Conservation (phyloP, 2,888 invertebrate genomes). For the Ctena decussata region DNA sequence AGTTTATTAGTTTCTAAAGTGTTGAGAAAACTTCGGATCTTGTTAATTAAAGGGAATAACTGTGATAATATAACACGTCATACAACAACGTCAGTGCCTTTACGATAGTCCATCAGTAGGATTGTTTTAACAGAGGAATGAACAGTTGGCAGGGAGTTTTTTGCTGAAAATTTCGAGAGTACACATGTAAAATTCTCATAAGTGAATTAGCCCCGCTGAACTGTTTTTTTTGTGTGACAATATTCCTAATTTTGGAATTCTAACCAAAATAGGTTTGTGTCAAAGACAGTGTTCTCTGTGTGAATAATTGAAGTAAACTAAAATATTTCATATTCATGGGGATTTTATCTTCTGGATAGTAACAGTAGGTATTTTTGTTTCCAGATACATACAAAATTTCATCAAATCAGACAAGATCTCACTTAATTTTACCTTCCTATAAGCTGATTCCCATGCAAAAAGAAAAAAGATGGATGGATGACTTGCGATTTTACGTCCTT, state of each 20-base stretch:
- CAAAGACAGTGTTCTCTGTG: background rate
- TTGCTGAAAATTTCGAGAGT: background rate
- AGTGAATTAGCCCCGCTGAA: constrained; percentile 6
- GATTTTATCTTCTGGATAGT: background rate
- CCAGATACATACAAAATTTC: no score
- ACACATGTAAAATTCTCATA: background rate
- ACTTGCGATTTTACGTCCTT: no score
- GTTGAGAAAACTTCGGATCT: background rate
- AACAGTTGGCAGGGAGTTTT: background rate
- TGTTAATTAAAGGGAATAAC: background rate
- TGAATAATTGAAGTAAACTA: background rate
- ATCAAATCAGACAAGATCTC: no score
- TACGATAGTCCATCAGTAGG: background rate
- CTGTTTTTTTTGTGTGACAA: background rate
- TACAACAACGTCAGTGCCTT: background rate
- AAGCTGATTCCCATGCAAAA: no score
- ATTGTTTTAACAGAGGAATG: background rate
- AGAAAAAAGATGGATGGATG: no score
- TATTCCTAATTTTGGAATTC: background rate
- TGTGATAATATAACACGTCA: background rate
- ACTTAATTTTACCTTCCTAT: no score
- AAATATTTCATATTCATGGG: no score
- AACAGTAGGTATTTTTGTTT: background rate
- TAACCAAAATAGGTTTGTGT: background rate
- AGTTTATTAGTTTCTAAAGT: background rate